These are phyloP conservation scores for Acanthopleura granulata DNA, from an alignment of 2,888 invertebrate species.

Conservation along the genomic window DNA sequence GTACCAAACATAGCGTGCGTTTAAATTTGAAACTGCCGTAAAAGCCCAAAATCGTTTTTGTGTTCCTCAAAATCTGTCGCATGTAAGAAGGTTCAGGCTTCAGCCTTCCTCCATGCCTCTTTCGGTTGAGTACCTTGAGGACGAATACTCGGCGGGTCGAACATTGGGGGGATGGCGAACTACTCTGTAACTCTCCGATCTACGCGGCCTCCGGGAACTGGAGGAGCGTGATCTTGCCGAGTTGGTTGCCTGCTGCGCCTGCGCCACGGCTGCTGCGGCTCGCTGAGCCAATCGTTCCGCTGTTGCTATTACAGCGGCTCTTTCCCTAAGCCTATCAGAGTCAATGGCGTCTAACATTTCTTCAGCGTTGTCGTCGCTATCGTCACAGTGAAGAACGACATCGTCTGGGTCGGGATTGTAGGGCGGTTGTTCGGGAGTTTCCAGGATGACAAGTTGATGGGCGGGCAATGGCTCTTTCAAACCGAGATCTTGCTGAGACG, in stretches of 20 bases:
- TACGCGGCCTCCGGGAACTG: constrained; percentile 33
- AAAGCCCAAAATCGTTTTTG: too few relatives aligned
- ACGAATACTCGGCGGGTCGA: neutral
- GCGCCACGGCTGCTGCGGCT: constrained; percentile 17
- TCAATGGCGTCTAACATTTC: neutral
- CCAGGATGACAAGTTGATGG: constrained; percentile 49
- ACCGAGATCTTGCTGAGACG: constrained; percentile 39
- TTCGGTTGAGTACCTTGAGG: neutral
- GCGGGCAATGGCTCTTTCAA: constrained; percentile 51
- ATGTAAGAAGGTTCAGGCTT: neutral
- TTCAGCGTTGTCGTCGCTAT: neutral
- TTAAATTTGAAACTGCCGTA: too few relatives aligned
- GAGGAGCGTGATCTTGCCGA: constrained; percentile 23
- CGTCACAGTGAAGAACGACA: neutral
- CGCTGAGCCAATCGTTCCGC: constrained; percentile 17
- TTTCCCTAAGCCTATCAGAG: neutral
- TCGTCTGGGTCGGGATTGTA: constrained; percentile 7
- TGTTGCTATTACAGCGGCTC: constrained; percentile 9
- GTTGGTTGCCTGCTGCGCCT: neutral
- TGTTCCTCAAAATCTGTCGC: too few relatives aligned
- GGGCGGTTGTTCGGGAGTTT: constrained; percentile 34
- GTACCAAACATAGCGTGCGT: too few relatives aligned
- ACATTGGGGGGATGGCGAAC: constrained; percentile 37
- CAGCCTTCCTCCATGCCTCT: constrained; percentile 6
- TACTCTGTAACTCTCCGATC: constrained; percentile 35